phyloP scores from a whole-genome alignment of 2,797 vertebrate genomes.

The Pagetopsis macropterus region DNA sequence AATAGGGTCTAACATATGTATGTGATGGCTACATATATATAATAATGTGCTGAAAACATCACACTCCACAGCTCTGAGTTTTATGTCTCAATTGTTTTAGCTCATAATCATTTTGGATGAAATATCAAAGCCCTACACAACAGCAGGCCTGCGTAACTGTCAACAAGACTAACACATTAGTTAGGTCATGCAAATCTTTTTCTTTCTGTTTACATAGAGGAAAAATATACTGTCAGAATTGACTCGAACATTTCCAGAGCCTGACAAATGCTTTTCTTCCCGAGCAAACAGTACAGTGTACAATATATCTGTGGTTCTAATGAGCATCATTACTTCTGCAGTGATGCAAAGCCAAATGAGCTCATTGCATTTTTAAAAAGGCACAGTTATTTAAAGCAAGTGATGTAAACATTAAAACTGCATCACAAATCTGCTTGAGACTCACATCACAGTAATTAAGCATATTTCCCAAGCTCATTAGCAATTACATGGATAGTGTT shows the following conservation, averaged over 20 bases:
- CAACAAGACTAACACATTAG: not conserved
- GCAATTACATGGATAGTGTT: slow-evolving; percentile 64
- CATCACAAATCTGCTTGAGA: slow-evolving; percentile 73
- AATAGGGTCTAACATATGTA: not conserved
- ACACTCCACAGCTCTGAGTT: not conserved
- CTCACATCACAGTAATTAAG: slow-evolving; percentile 74
- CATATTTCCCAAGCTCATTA: slow-evolving; percentile 70
- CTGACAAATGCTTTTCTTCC: slow-evolving; percentile 40
- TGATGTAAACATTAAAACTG: slow-evolving; percentile 75
- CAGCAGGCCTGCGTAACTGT: not conserved
- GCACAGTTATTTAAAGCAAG: slow-evolving; percentile 80
- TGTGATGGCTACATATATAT: not conserved
- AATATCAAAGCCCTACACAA: not conserved
- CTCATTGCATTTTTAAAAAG: slow-evolving; percentile 76
- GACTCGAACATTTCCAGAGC: slow-evolving; percentile 41
- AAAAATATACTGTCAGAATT: slow-evolving; percentile 49
- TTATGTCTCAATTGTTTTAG: slow-evolving; percentile 1
- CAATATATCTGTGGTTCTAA: slow-evolving; percentile 75
- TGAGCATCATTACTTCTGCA: slow-evolving; percentile 78
- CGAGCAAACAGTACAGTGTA: slow-evolving; percentile 61
- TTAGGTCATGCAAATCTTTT: not conserved
- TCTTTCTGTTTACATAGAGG: slow-evolving; percentile 8
- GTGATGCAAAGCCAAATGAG: slow-evolving; percentile 76
- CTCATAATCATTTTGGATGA: not conserved
- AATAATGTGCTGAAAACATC: too few species aligned